Conservation (phyloP, 2,113 vertebrate species). For the Hylia prasina region DNA sequence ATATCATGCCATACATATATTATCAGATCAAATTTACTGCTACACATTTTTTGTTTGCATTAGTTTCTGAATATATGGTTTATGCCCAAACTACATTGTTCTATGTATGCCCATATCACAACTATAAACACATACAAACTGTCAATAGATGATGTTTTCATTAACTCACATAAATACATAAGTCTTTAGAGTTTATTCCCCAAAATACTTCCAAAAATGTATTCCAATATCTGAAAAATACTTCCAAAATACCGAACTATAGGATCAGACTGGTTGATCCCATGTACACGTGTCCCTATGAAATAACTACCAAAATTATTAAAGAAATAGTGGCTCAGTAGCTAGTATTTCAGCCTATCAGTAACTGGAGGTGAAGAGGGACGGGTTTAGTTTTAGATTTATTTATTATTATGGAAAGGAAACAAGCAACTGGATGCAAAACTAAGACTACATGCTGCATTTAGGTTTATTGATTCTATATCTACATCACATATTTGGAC, state of each 20-base stretch:
- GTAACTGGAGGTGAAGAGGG: background rate
- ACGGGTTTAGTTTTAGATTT: background rate
- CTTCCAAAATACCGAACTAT: background rate
- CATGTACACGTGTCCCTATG: rapidly evolving
- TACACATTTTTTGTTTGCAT: background rate
- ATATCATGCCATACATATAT: background rate
- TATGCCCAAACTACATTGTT: background rate
- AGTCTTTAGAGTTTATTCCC: background rate
- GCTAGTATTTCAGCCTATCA: background rate
- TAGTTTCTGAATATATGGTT: background rate
- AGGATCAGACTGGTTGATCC: rapidly evolving
- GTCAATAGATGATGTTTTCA: background rate
- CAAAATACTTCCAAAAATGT: background rate
- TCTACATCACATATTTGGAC: background rate
- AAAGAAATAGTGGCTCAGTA: background rate
- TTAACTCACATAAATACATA: background rate
- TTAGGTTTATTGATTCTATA: background rate
- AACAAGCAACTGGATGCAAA: background rate
- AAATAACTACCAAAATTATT: background rate
- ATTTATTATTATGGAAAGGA: background rate
- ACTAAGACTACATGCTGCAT: background rate
- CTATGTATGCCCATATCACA: background rate
- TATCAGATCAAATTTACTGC: background rate
- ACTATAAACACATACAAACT: background rate
- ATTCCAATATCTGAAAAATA: background rate